phyloP scores from a whole-genome alignment of 2,888 invertebrate species.

The Abrostola triplasia region DNA sequence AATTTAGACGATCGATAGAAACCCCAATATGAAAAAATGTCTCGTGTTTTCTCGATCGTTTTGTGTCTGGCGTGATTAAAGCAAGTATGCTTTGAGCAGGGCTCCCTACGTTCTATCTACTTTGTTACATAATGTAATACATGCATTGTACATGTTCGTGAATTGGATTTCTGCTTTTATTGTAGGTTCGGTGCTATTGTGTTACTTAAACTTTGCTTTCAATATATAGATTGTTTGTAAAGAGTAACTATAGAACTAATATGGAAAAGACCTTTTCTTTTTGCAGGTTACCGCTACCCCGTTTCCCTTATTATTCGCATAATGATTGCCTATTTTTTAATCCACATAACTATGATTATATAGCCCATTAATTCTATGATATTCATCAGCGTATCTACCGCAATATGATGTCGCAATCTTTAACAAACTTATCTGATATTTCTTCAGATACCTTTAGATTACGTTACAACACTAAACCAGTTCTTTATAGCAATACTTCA shows the following conservation, averaged over 20 bases:
- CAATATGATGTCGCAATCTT: conserved; percentile 26
- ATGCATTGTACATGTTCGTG: not conserved
- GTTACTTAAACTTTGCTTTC: too few relatives aligned
- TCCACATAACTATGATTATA: not conserved
- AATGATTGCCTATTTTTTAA: not conserved
- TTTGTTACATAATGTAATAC: not conserved
- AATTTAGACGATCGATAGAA: not conserved
- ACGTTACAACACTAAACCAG: conserved; percentile 20
- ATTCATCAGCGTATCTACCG: conserved; percentile 5
- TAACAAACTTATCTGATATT: conserved; percentile 37
- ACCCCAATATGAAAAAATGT: not conserved
- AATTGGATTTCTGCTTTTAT: not conserved
- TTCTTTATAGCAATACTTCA: conserved; percentile 34
- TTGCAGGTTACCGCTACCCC: too few relatives aligned
- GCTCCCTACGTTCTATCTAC: not conserved
- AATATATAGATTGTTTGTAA: too few relatives aligned
- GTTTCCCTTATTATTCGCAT: not conserved
- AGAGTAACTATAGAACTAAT: too few relatives aligned
- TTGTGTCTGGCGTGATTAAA: conserved; percentile 2
- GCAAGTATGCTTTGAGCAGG: not conserved
- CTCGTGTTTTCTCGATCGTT: conserved; percentile 1
- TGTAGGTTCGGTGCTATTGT: too few relatives aligned
- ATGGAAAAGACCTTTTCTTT: too few relatives aligned
- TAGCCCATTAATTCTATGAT: conserved; percentile 5
- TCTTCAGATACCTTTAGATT: conserved; percentile 26